Conservation (phyloP, 2,113 vertebrate genomes). For the Solea solea region DNA sequence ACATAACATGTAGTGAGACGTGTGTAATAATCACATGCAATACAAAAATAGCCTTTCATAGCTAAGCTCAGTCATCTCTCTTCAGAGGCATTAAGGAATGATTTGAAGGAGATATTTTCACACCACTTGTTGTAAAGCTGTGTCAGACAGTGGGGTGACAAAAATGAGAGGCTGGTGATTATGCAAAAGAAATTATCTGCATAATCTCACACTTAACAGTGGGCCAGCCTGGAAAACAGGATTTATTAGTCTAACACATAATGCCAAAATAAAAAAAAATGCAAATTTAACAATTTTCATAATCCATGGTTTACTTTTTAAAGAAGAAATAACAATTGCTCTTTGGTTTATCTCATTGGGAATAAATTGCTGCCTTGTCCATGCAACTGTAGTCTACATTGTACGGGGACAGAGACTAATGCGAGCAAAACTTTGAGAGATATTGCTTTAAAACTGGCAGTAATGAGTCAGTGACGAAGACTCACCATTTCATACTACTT, state of each 20-base stretch:
- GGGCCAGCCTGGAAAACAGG: not conserved
- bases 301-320: too few relatives aligned
- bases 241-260: too few relatives aligned
- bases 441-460: not conserved
- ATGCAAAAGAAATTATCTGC: not conserved
- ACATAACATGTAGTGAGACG: slow-evolving; percentile 1
- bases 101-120: not conserved
- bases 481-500: not conserved
- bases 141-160: not conserved
- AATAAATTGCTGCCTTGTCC: too few relatives aligned
- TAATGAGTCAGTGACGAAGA: not conserved
- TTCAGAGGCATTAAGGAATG: not conserved
- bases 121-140: not conserved
- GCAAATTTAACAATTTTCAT: too few relatives aligned
- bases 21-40: slow-evolving; percentile 2
- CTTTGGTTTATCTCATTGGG: too few relatives aligned
- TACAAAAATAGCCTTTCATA: not conserved
- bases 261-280: too few relatives aligned
- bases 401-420: too few relatives aligned
- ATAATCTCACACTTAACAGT: slow-evolving; percentile 17
- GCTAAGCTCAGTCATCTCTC: not conserved
- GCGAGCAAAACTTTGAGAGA: too few relatives aligned
- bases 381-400: too few relatives aligned
- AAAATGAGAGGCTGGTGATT: not conserved
- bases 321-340: too few relatives aligned